Evolutionary conservation across 2,797 vertebrate genomes (phyloP).

Genomic region (Onychomys leucogaster): DNA sequence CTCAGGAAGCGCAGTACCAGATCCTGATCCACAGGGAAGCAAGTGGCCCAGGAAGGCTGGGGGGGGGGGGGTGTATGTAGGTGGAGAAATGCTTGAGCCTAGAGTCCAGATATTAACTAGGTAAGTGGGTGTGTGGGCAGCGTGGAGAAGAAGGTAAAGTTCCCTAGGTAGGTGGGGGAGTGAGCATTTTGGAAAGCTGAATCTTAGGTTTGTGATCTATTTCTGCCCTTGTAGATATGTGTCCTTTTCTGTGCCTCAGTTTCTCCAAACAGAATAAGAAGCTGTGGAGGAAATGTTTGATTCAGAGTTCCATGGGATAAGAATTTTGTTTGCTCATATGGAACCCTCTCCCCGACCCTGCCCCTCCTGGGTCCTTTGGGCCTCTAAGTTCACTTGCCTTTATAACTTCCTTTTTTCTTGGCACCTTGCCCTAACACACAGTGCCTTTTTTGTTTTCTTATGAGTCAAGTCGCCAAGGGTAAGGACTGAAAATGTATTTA

Average conservation of each 20-base stretch:
- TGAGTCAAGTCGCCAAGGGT: not conserved
- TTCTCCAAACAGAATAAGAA: not conserved
- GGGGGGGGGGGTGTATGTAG: too few relatives aligned
- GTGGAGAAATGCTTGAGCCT: not conserved
- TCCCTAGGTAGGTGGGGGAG: not conserved
- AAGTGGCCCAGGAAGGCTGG: not conserved
- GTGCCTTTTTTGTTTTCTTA: not conserved
- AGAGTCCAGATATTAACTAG: not conserved
- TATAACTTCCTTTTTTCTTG: not conserved
- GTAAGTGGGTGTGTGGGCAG: not conserved
- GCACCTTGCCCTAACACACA: too few relatives aligned
- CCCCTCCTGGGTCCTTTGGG: not conserved
- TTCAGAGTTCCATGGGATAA: not conserved
- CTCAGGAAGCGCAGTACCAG: not conserved
- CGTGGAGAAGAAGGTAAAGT: not conserved
- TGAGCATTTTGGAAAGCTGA: not conserved
- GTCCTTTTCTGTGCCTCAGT: not conserved
- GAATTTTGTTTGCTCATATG: not conserved
- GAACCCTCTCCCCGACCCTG: rapidly evolving
- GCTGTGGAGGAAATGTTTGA: not conserved
- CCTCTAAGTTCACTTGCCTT: not conserved
- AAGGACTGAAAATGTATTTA: not conserved
- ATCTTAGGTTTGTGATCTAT: not conserved
- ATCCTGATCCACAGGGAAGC: not conserved
- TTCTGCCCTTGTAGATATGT: not conserved